Evolutionary conservation across 2,888 invertebrate species (phyloP), one percentile per base, ranked within the genome.

Genomic region (Amblyteles armatorius): DNA sequence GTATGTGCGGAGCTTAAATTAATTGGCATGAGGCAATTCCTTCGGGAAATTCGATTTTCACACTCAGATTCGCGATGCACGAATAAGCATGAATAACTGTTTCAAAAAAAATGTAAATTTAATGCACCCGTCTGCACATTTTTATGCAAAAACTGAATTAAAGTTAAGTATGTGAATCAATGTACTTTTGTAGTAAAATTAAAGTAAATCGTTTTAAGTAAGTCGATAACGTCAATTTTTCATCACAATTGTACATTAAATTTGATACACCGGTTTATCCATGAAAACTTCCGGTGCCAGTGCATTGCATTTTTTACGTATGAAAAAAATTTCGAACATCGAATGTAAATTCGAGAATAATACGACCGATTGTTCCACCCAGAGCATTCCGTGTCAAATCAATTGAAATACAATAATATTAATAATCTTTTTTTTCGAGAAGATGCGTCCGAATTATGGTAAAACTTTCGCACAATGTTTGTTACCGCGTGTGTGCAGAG

Each of bases 31-130:
- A 44, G 44, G 44, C 44, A 44, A 44, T 13, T 33, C 40, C 2
- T 40, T 11, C 40, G 11, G 22, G 3, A 57, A 57, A 26, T 22
- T 57, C 11, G 11, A 26, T 57, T 44, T 44, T 44, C 40, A 40
- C 9, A 40, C 6, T 40, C 44, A 11, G 13, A 73, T 52, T 68
- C 80, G 73, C 73, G 78, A 82, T 29, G 67, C 48, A 26, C 67
- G 72, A 78, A 71, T 78, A 72, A 67, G 48, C 26, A 55, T 29
- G 67, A 26, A 3, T 26, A 26, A 26, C 55, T 33, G 33, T 33
- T 26, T 26, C 0, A 33, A 33, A 33, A 33, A 33, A 33, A 33
- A 1, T 7, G 33, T 36, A 36, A 29, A 29, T 29, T 29, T 29
- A 29, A 29, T 29, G 29, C 5, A 5, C 29, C 5, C 5, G 29